Conservation (phyloP, 2,113 vertebrate species). For the Scortum barcoo region DNA sequence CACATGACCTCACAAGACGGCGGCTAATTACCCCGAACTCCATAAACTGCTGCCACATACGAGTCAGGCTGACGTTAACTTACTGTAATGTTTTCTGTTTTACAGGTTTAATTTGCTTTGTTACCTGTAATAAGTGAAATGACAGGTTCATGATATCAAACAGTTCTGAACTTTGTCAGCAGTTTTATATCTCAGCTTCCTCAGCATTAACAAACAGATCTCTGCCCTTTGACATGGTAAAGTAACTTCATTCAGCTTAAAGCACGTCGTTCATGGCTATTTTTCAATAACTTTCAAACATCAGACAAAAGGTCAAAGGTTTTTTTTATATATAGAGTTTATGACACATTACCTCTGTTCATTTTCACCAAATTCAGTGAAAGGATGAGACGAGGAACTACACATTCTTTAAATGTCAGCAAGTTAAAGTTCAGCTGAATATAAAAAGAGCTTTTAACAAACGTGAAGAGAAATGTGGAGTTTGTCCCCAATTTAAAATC, state of each 20-base stretch:
- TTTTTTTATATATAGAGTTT: not conserved
- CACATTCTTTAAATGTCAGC: no score
- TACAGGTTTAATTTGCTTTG: not conserved
- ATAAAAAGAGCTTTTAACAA: no score
- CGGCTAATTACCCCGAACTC: not conserved
- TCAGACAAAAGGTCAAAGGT: not conserved
- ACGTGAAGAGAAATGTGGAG: no score
- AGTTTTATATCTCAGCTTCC: not conserved
- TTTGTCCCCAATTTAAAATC: no score
- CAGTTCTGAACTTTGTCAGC: not conserved
- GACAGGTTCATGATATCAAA: no score
- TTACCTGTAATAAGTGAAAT: not conserved
- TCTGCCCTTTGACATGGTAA: not conserved
- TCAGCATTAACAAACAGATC: not conserved
- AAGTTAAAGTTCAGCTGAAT: no score
- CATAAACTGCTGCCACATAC: not conserved
- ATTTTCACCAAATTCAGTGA: not conserved
- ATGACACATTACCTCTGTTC: not conserved
- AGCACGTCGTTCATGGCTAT: not conserved
- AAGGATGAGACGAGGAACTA: no score
- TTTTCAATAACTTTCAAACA: not conserved
- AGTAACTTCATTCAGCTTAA: not conserved
- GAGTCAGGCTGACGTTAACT: not conserved
- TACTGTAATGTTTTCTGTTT: not conserved
- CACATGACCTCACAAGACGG: constrained; percentile 72